Evolutionary conservation across 1,140 invertebrate species (phyloP).

Genomic region (Drosophila tani): DNA sequence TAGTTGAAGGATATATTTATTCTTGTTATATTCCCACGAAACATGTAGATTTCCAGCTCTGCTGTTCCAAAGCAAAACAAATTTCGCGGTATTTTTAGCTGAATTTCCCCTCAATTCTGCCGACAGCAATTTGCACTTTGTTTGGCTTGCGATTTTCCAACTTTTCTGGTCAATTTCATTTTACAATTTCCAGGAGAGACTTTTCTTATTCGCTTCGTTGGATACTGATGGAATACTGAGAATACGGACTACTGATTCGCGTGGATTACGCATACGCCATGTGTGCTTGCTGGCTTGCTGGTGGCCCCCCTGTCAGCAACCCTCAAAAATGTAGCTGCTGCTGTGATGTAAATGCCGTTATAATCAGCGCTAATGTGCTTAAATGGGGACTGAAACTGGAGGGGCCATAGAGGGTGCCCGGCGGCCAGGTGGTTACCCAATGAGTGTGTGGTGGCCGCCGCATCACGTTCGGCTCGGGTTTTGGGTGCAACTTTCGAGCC

Average conservation of each 20-base stretch:
- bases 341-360: conserved; percentile 78
- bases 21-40: not conserved
- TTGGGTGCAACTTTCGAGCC: conserved; percentile 35
- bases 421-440: conserved; percentile 32
- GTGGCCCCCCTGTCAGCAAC: conserved; percentile 19
- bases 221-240: not conserved
- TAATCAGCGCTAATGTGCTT: conserved; percentile 80
- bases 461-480: conserved; percentile 13
- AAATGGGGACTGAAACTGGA: conserved; percentile 42
- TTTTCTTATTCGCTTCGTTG: conserved; percentile 7
- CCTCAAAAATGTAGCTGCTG: conserved; percentile 38
- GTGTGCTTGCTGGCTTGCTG: conserved; percentile 24
- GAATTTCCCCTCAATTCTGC: not conserved
- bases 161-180: conserved; percentile 27
- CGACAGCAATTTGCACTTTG: conserved; percentile 6
- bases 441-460: conserved; percentile 9
- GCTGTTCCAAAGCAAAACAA: not conserved
- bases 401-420: not conserved
- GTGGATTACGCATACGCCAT: conserved; percentile 72
- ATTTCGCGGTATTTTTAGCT: conserved; percentile 2
- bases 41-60: not conserved
- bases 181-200: conserved; percentile 4
- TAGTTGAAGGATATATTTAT: not conserved
- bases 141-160: conserved; percentile 13
- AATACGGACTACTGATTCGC: not conserved